Conservation (phyloP, 2,797 vertebrate genomes). For the Hydrolagus colliei region DNA sequence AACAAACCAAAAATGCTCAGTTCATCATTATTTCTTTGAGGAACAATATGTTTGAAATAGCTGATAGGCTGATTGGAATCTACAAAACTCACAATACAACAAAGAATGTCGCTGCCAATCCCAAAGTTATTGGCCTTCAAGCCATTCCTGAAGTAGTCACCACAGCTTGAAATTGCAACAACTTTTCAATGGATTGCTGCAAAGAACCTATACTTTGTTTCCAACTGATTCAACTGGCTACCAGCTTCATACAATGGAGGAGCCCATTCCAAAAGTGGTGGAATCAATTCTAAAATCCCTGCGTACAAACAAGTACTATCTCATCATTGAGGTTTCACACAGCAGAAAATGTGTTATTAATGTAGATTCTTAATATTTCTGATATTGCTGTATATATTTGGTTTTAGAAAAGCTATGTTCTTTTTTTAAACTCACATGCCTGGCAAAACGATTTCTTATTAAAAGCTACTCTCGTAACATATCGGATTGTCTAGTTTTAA, state of each 20-base stretch:
- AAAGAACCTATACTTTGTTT: not conserved
- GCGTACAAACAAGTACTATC: too few species aligned
- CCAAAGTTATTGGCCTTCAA: constrained; percentile 74
- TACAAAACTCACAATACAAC: constrained; percentile 92
- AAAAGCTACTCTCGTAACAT: too few species aligned
- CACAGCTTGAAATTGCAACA: not conserved
- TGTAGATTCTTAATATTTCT: too few species aligned
- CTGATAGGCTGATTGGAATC: constrained; percentile 89
- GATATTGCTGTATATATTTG: too few species aligned
- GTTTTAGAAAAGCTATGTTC: too few species aligned
- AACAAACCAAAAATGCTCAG: constrained; percentile 96
- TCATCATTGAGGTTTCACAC: too few species aligned
- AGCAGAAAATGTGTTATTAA: too few species aligned
- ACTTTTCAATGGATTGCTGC: not conserved
- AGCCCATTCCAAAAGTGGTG: not conserved
- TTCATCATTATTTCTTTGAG: constrained; percentile 96
- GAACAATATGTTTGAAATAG: constrained; percentile 98
- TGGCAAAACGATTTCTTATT: too few species aligned
- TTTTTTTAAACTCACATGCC: too few species aligned
- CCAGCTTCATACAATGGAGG: too few species aligned
- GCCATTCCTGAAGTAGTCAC: constrained; percentile 49
- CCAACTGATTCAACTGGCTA: not conserved
- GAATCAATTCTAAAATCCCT: not conserved
- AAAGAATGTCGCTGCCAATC: constrained; percentile 84
- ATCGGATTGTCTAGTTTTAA: too few species aligned